Evolutionary conservation across 2,888 invertebrate genomes (phyloP).

Genomic region (Drosophila anomalata): DNA sequence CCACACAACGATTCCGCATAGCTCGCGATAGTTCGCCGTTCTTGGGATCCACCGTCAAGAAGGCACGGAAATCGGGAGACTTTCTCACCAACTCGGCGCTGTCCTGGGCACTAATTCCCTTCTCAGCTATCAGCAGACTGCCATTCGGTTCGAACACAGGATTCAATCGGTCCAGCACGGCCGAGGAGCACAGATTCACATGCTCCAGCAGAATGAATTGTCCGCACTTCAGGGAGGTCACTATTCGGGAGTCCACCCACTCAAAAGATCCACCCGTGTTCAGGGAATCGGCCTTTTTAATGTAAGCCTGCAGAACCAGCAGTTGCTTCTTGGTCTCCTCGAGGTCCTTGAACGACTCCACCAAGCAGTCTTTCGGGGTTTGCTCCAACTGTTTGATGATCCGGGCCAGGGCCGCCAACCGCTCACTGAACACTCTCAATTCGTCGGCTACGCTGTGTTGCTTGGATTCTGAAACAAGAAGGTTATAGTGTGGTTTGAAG

Average conservation of each 20-base stretch:
- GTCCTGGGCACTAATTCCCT: slow-evolving; percentile 91
- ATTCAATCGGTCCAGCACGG: slow-evolving; percentile 98
- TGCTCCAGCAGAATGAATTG: slow-evolving; percentile 95
- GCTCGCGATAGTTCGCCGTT: slow-evolving; percentile 98
- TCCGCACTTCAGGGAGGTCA: slow-evolving; percentile 92
- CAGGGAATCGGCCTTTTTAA: slow-evolving; percentile 86
- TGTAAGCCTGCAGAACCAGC: slow-evolving; percentile 61
- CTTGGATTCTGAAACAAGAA: slow-evolving; percentile 60
- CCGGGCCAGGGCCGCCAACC: slow-evolving; percentile 65
- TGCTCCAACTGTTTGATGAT: slow-evolving; percentile 63
- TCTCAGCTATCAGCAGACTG: slow-evolving; percentile 93
- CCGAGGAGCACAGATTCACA: slow-evolving; percentile 97
- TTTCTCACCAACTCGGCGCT: slow-evolving; percentile 90
- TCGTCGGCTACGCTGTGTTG: slow-evolving; percentile 73
- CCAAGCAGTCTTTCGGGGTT: slow-evolving; percentile 44
- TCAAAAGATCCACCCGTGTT: slow-evolving; percentile 96
- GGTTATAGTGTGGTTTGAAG: background rate
- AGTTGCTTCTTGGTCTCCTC: slow-evolving; percentile 51
- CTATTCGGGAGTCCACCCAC: slow-evolving; percentile 95
- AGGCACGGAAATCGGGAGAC: slow-evolving; percentile 95
- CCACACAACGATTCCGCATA: slow-evolving; percentile 99
- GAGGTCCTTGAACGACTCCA: slow-evolving; percentile 34
- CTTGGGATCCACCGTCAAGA: slow-evolving; percentile 97
- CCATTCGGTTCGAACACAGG: slow-evolving; percentile 97
- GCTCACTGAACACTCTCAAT: slow-evolving; percentile 73